A percentile compares a stretch with the other conserved stretches of the same genome.
These are phyloP conservation scores for Aegithalos caudatus DNA, from an alignment of 2,113 vertebrate species.

Conservation along the genomic window DNA sequence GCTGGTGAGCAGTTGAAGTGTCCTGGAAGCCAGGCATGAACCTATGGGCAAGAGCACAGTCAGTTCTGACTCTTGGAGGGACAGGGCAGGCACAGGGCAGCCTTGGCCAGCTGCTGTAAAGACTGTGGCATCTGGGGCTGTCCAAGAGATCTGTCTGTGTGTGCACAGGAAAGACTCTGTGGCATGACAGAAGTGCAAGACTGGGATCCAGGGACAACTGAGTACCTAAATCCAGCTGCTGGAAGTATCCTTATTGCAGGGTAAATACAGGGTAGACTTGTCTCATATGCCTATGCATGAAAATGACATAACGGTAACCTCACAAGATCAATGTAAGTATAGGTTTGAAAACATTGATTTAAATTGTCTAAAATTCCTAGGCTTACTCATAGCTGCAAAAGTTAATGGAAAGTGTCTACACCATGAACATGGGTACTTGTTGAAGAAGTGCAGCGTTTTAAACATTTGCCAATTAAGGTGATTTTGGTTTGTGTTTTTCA, in stretches of 20 bases:
- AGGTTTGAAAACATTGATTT: not conserved
- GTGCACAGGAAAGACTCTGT: not conserved
- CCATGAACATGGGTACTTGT: not conserved
- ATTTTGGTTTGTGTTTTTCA: not conserved
- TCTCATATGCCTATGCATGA: rapidly evolving
- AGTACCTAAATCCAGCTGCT: not conserved
- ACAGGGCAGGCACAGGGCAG: not conserved
- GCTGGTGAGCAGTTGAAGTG: not conserved
- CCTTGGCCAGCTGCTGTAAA: not conserved
- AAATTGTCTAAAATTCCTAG: not conserved
- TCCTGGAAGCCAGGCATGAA: not conserved
- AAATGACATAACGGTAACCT: not conserved
- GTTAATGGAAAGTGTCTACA: not conserved
- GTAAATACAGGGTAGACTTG: not conserved
- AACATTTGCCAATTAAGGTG: not conserved
- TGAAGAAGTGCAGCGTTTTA: not conserved
- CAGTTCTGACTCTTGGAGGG: not conserved
- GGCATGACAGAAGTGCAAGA: not conserved
- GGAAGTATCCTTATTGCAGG: not conserved
- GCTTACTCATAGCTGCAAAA: not conserved
- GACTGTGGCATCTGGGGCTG: not conserved
- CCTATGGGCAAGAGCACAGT: not conserved
- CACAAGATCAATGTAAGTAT: not conserved
- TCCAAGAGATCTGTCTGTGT: not conserved
- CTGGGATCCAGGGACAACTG: not conserved